Conservation (phyloP, 2,888 invertebrate species). For the Epinotia brunnichana region DNA sequence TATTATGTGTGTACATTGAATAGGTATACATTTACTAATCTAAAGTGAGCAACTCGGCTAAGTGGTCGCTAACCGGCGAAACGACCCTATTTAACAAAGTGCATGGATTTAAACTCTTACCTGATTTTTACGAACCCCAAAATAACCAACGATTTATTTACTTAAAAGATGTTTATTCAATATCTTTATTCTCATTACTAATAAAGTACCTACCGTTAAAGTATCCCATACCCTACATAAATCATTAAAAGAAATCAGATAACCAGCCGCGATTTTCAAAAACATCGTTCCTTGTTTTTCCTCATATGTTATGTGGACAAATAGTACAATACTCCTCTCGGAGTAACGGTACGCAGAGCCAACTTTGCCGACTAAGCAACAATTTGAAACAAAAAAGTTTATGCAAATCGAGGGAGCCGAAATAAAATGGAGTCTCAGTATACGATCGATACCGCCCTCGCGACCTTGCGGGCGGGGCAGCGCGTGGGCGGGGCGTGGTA, state of each 20-base stretch:
- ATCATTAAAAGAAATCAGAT: neutral
- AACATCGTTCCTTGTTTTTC: neutral
- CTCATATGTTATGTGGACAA: conserved; percentile 1
- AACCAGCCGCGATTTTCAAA: neutral
- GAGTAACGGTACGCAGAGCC: conserved; percentile 33
- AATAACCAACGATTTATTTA: too few species aligned
- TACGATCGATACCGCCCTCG: conserved; percentile 78
- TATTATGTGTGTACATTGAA: too few species aligned
- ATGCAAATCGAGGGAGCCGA: conserved; percentile 80
- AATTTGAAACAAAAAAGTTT: conserved; percentile 78
- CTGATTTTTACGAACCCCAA: too few species aligned
- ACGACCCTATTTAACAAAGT: too few species aligned
- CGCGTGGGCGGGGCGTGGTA: conserved; percentile 74
- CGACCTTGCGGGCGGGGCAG: conserved; percentile 80
- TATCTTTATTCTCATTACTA: too few species aligned
- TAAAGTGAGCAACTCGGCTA: too few species aligned
- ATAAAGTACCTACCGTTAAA: neutral
- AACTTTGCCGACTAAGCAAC: conserved; percentile 59
- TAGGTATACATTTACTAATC: too few species aligned
- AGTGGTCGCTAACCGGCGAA: too few species aligned
- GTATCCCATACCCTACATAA: neutral
- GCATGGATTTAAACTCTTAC: too few species aligned
- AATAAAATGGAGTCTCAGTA: conserved; percentile 81
- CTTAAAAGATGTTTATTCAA: too few species aligned
- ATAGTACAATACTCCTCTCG: conserved; percentile 14